Evolutionary conservation across 2,797 vertebrate genomes (phyloP), one percentile per base, ranked within the genome.

Genomic region (Gastrophryne carolinensis): DNA sequence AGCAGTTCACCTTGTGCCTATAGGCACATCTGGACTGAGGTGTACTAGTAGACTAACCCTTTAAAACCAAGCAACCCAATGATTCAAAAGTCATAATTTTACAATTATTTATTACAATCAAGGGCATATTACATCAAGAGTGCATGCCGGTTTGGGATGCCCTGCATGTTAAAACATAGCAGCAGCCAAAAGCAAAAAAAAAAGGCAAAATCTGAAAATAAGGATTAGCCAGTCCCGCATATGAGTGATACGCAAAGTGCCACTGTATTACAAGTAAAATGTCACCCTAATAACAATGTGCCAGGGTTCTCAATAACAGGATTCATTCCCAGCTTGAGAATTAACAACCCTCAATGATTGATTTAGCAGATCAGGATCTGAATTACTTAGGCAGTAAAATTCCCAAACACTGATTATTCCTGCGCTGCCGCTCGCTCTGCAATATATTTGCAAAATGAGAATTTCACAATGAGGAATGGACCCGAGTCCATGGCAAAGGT

Each of bases 321-420:
- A 47, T 47, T 47, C 12, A 44, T 19, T 57, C 53, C 7, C 6
- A 47, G 27, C 23, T 21, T 12, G 61, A 34, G 26, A 34, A 50
- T 49, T 15, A 65, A 21, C 29, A 19, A 23, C 10, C 29, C 62
- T 19, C 17, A 9, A 47, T 15, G 41, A 50, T 65, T 65, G 44
- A 65, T 65, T 65, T 34, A 50, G 12, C 39, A 11, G 41, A 65
- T 50, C 62, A 23, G 17, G 27, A 21, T 3, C 19, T 64, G 17
- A 49, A 50, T 65, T 32, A 50, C 62, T 67, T 67, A 35, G 21
- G 11, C 49, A 11, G 30, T 27, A 67, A 67, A 35, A 54, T 66
- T 53, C 17, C 35, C 47, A 34, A 35, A 21, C 64, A 6, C 47
- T 35, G 47, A 66, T 53, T 53, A 35, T 66, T 66, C 30, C 47